Conservation (phyloP, 2,888 invertebrate species). For the Patella pellucida region DNA sequence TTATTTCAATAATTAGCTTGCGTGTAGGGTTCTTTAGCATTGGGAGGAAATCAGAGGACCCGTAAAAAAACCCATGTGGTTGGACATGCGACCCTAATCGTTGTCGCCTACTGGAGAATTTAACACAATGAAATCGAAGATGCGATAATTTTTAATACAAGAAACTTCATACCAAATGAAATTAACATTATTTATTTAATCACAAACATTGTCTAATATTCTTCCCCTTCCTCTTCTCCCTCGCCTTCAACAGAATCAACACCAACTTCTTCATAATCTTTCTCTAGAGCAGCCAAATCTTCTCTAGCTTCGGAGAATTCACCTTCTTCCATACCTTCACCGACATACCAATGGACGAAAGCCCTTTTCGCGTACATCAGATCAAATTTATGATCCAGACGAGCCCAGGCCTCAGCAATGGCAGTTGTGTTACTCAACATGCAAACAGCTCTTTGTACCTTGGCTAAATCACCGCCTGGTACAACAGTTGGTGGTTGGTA, state of each 20-base stretch:
- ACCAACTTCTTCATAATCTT: constrained; percentile 10
- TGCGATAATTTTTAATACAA: too few species aligned
- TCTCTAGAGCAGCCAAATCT: constrained; percentile 8
- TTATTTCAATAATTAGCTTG: too few species aligned
- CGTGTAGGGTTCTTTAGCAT: too few species aligned
- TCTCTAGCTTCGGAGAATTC: constrained; percentile 10
- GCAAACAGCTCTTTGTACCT: constrained; percentile 7
- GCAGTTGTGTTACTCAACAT: constrained; percentile 9
- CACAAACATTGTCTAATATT: neutral
- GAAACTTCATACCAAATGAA: too few species aligned
- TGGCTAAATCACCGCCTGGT: constrained; percentile 5
- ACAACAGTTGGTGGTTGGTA: constrained; percentile 12
- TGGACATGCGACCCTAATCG: too few species aligned
- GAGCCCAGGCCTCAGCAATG: constrained; percentile 1
- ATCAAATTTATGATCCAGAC: constrained; percentile 6
- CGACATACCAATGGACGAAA: constrained; percentile 4
- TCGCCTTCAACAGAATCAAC: constrained; percentile 11
- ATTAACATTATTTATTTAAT: too few species aligned
- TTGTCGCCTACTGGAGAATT: too few species aligned
- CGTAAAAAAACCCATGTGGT: too few species aligned
- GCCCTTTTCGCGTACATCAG: neutral
- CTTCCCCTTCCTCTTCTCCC: constrained; percentile 1
- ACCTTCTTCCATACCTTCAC: constrained; percentile 9
- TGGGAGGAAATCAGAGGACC: too few species aligned
- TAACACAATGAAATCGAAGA: too few species aligned